Evolutionary conservation across 1,140 invertebrate genomes (phyloP), one percentile per base, ranked within the genome.

Genomic region (Mercenaria mercenaria): DNA sequence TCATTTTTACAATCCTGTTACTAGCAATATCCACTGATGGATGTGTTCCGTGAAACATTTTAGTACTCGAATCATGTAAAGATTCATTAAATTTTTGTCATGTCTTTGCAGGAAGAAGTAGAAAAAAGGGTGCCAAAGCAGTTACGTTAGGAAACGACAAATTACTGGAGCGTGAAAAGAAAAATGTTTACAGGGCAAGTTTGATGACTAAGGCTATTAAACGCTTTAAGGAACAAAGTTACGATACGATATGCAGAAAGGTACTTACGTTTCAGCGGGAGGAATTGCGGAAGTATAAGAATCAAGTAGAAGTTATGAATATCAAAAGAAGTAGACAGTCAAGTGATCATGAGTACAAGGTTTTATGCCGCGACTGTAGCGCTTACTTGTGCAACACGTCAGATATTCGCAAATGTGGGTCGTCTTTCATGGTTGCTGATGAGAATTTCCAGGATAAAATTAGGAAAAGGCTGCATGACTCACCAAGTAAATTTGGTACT

Each of bases 141-240:
- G 3, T 69, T 41, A 37, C 32, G 41, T 47, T 83, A 2, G 81
- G 34, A 2, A 59, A 26, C 43, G 81, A 67, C 0, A 69, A 41
- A 1, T n/a, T 4, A 15, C 15, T 67, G 23, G 81, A 83, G n/a
- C 34, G 43, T 3, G 81, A 83, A n/a, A 67, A 1, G n/a, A 47
- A 69, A 20, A 69, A 69, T 26, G 61, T 43, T 4, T 83, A 83
- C 39, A 67, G 61, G 43, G 81, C 32, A 43, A 47, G 23, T 15
- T 29, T 83, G 61, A 83, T 83, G 81, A 23, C 37, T 0, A 41
- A 34, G 39, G 81, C 81, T n/a, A n/a, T 83, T 1, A 41, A 67
- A n/a, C 18, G 15, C 15, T 23, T 83, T 41, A 43, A 69, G 0
- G 15, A 69, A 0, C 20, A 8, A 20, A 20, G 41, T 23, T 2